phyloP scores from a whole-genome alignment of 1,140 invertebrate species.

The Drosophila tani region DNA sequence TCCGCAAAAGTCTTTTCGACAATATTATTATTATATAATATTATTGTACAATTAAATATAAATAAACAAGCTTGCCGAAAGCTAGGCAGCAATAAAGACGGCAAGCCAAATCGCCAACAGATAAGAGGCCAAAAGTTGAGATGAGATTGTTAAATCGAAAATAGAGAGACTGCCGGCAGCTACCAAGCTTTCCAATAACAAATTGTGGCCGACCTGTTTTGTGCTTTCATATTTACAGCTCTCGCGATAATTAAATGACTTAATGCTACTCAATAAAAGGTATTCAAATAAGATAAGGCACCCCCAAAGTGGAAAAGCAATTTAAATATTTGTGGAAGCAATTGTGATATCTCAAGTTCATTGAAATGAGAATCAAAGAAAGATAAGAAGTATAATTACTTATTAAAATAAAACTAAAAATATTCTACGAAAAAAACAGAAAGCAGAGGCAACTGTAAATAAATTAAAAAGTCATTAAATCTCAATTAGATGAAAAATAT shows the following conservation, averaged over 20 bases:
- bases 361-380: neutral
- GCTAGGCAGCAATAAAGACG: slow-evolving; percentile 43
- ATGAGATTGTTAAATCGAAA: slow-evolving; percentile 21
- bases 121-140: slow-evolving; percentile 40
- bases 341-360: neutral
- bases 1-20: slow-evolving; percentile 51
- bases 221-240: neutral
- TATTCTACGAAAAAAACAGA: neutral
- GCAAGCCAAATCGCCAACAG: slow-evolving; percentile 26
- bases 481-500: slow-evolving; percentile 6
- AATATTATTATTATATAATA: slow-evolving; percentile 75
- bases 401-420: neutral
- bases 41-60: slow-evolving; percentile 63
- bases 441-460: neutral
- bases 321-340: slow-evolving; percentile 15
- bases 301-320: neutral
- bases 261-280: neutral
- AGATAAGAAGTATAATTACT: slow-evolving; percentile 4
- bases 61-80: slow-evolving; percentile 56
- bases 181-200: slow-evolving; percentile 13
- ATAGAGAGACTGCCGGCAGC: slow-evolving; percentile 8
- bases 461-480: slow-evolving; percentile 18
- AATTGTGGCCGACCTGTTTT: slow-evolving; percentile 4
- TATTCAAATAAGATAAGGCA: slow-evolving; percentile 1
- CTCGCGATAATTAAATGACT: slow-evolving; percentile 2